These are phyloP conservation scores for Tragopan temminckii DNA, from an alignment of 2,797 vertebrate genomes.

Conservation along the genomic window DNA sequence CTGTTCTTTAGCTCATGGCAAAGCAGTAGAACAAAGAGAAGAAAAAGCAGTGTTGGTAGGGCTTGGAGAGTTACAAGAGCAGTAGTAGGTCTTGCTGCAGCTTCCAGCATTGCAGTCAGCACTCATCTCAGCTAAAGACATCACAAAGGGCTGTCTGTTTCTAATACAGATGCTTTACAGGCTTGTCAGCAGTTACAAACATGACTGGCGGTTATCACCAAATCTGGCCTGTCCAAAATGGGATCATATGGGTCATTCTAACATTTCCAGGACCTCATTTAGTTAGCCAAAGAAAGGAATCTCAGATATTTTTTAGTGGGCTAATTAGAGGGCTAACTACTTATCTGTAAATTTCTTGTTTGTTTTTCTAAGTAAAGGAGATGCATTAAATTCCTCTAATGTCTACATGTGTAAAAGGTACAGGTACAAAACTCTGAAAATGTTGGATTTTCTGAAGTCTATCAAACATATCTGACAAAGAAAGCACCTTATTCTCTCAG, in stretches of 20 bases:
- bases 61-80: background rate
- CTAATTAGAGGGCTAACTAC: background rate
- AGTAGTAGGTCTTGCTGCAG: background rate
- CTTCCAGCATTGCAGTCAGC: background rate
- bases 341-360: background rate
- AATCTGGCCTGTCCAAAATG: background rate
- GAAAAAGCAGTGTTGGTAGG: accelerated
- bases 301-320: background rate
- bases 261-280: background rate
- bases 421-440: background rate
- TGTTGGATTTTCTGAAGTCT: background rate
- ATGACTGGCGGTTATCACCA: background rate
- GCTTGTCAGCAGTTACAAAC: background rate
- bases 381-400: background rate
- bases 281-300: background rate
- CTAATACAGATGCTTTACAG: background rate
- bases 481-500: background rate
- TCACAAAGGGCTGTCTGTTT: background rate
- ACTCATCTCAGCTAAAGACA: background rate
- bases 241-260: background rate
- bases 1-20: background rate
- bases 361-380: background rate
- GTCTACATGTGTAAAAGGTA: background rate
- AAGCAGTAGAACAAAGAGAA: background rate
- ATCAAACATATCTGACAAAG: background rate